Evolutionary conservation across 2,113 vertebrate genomes (phyloP).

Genomic region (Eurystomus gularis): DNA sequence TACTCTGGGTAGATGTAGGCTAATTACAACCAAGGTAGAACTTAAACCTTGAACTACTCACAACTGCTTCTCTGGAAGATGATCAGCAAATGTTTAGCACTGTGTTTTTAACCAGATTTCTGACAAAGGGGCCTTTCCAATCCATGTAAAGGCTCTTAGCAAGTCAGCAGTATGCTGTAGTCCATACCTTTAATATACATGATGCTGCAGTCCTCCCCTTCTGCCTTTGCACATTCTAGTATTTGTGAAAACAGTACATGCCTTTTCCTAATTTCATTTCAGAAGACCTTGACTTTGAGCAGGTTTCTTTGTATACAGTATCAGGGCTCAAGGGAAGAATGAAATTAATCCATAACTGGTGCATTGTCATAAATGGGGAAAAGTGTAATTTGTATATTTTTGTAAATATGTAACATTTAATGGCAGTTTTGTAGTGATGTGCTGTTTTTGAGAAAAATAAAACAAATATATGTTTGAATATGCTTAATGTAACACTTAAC

Average conservation of each 20-base stretch:
- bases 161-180: neutral
- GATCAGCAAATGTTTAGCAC: neutral
- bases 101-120: neutral
- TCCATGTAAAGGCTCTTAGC: neutral
- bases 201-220: neutral
- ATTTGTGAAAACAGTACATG: conserved; percentile 27
- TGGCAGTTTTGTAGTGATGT: conserved; percentile 81
- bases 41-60: neutral
- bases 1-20: neutral
- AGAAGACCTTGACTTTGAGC: conserved; percentile 19
- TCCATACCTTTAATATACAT: neutral
- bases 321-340: conserved; percentile 46
- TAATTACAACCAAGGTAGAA: neutral
- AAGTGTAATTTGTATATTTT: conserved; percentile 73
- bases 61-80: neutral
- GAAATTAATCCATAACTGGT: conserved; percentile 22
- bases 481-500: conserved; percentile 69
- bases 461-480: conserved; percentile 71
- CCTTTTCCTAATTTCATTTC: conserved; percentile 42
- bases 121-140: neutral
- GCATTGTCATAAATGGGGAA: conserved; percentile 50
- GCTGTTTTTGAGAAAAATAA: conserved; percentile 58
- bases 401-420: conserved; percentile 82
- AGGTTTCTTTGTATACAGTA: conserved; percentile 39
- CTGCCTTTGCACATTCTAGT: conserved; percentile 15